A percentile compares a stretch with the other conserved stretches of the same genome.
phyloP scores from a whole-genome alignment of 2,113 vertebrate species.

The human (Homo sapiens) region GRCh38 chr5:153577001-153577500 shows the following conservation, averaged over 20 bases:
- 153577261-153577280: not conserved
- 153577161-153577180: not conserved
- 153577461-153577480: not conserved
- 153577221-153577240: not conserved
- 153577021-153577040: not conserved
- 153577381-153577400: not conserved
- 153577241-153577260: not conserved
- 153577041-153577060: not conserved
- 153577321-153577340: not conserved
- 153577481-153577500: not conserved
- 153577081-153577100: not conserved
- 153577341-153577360: not conserved
- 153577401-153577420: not conserved
- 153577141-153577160: not conserved
- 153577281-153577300: not conserved
- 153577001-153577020: too few species aligned
- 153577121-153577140: not conserved
- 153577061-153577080: not conserved
- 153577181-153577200: not conserved
- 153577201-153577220: not conserved
- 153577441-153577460: not conserved
- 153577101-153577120: not conserved
- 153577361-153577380: not conserved
- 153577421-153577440: not conserved
- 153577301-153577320: not conserved